These are phyloP conservation scores for Chymomyza amoena DNA, from an alignment of 2,888 invertebrate species.

Conservation along the genomic window DNA sequence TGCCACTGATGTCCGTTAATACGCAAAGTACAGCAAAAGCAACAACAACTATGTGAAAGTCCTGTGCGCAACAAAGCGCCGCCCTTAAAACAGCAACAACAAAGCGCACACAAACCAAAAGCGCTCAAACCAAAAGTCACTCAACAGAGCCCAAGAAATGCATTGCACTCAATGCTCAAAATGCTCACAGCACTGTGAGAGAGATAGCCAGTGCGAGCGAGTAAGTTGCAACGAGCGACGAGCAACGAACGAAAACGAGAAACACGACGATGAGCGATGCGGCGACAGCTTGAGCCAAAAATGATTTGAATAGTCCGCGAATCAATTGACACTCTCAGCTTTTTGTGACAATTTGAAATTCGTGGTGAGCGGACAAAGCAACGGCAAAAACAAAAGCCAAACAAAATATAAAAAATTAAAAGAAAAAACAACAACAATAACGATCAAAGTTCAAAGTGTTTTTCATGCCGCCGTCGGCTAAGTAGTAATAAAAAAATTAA, in stretches of 20 bases:
- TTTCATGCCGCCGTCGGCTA: not conserved
- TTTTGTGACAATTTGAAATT: slow-evolving; percentile 58
- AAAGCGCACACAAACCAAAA: not conserved
- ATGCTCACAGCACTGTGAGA: not conserved
- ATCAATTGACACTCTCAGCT: slow-evolving; percentile 70
- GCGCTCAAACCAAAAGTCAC: slow-evolving; percentile 12
- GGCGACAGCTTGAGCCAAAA: slow-evolving; percentile 11
- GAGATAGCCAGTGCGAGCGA: slow-evolving; percentile 16
- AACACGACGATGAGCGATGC: not conserved
- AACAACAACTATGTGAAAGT: slow-evolving; percentile 15
- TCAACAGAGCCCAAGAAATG: not conserved
- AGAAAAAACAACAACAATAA: slow-evolving; percentile 16
- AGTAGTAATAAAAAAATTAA: not conserved
- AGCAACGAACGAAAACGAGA: not conserved
- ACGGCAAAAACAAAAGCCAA: slow-evolving; percentile 21
- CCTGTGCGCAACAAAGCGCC: slow-evolving; percentile 21
- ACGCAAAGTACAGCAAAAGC: not conserved
- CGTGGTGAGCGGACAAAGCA: slow-evolving; percentile 60
- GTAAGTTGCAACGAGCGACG: slow-evolving; percentile 22
- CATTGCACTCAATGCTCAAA: not conserved
- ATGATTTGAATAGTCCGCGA: slow-evolving; percentile 27
- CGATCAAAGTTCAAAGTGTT: not conserved
- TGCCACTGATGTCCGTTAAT: not conserved
- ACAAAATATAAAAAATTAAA: slow-evolving; percentile 6
- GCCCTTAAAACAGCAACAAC: slow-evolving; percentile 33